phyloP scores from a whole-genome alignment of 2,797 vertebrate species.

The Phrynocephalus guinanensis region DNA sequence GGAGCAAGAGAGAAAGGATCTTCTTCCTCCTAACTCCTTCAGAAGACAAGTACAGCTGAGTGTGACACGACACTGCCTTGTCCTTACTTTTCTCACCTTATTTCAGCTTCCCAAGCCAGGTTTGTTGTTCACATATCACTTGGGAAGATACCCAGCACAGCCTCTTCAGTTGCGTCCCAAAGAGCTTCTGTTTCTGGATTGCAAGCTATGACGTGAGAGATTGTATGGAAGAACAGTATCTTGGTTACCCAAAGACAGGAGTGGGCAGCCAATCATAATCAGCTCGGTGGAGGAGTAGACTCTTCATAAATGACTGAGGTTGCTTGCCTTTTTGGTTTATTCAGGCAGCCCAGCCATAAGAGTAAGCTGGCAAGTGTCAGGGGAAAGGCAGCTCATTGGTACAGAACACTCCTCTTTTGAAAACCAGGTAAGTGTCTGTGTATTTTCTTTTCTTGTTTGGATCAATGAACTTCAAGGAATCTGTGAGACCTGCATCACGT shows the following conservation, averaged over 20 bases:
- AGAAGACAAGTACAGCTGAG: not conserved
- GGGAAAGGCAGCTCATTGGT: not conserved
- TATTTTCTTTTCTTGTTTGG: not conserved
- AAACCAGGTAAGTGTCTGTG: slow-evolving; percentile 18
- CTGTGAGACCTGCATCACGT: not conserved
- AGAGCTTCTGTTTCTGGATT: slow-evolving; percentile 15
- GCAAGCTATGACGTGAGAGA: not conserved
- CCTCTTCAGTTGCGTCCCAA: slow-evolving; percentile 13
- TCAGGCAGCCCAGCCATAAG: not conserved
- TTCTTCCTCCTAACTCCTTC: not conserved
- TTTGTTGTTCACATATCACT: not conserved
- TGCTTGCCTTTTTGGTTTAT: slow-evolving; percentile 15
- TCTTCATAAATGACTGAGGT: slow-evolving; percentile 17
- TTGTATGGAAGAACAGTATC: slow-evolving; percentile 37
- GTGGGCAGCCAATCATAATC: slow-evolving; percentile 24
- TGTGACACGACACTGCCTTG: not conserved
- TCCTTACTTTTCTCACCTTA: not conserved
- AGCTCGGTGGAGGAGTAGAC: slow-evolving; percentile 9
- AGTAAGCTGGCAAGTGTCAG: not conserved
- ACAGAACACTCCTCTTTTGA: not conserved
- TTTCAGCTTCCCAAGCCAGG: not conserved
- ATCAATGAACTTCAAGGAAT: not conserved
- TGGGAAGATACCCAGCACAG: not conserved
- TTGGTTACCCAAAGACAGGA: slow-evolving; percentile 35
- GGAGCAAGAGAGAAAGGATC: not conserved